Evolutionary conservation across 2,797 vertebrate species (phyloP), one percentile per base, ranked within the genome.

Genomic region (Numenius phaeopus): DNA sequence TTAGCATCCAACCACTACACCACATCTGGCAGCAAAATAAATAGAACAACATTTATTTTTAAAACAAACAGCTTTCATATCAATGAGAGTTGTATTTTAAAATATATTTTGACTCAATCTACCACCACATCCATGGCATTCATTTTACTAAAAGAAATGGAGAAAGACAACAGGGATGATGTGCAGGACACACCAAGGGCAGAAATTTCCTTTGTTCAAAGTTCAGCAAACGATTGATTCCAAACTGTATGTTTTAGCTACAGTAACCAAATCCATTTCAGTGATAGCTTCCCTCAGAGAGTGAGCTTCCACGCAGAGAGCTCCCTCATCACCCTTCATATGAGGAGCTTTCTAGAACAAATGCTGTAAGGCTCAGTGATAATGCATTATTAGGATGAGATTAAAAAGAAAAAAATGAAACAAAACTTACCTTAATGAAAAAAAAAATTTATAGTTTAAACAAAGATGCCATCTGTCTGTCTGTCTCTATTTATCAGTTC

Each of bases 121-220:
- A 49, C 19, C 23, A 77, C 27, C 10, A 59, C 21, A 32, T 37
- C 7, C 61, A 20, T 5, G 17, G 19, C 4, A 7, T 14, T 46
- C n/a, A 34, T 8, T 3, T 72, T 55, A 50, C 34, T 39, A 27
- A 54, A 79, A 47, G 34, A 44, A 78, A 52, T 2, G 2, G 29
- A 27, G 17, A 21, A 18, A 11, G 24, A 34, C 16, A 64, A 15
- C 5, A 17, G 13, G 29, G 11, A 8, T 2, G 1, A 21, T 0
- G 6, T 3, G 14, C 22, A 44, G 34, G n/a, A 80, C 27, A 27
- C 32, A 7, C 3, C 34, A 32, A 1, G 2, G 17, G 32, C 4
- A 3, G 11, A 17, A 54, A 46, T 10, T 66, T 39, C 59, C 72
- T 77, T 15, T 13, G 27, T 30, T 52, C n/a, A 9, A 44, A 64